These are phyloP conservation scores for Bombus superbus DNA, from an alignment of 1,140 invertebrate species.

Conservation along the genomic window DNA sequence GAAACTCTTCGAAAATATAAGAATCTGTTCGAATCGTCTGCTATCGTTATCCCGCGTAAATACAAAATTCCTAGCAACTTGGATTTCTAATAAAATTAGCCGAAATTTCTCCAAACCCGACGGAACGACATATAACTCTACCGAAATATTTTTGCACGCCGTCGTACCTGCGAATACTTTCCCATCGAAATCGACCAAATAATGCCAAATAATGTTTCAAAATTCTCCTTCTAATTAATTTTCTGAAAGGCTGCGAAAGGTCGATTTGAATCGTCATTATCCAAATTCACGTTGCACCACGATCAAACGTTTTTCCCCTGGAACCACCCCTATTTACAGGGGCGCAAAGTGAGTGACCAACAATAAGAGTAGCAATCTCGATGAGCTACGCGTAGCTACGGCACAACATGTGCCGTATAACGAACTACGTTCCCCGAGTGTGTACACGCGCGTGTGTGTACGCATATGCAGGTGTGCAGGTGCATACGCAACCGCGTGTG, in stretches of 20 bases:
- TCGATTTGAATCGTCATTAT: background rate
- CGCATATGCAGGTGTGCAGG: slow-evolving; percentile 15
- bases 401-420: slow-evolving; percentile 32
- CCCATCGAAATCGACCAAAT: too few species aligned
- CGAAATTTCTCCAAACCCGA: too few species aligned
- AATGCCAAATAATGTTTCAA: too few species aligned
- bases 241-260: too few species aligned
- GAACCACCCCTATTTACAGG: slow-evolving; percentile 20
- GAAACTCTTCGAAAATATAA: too few species aligned
- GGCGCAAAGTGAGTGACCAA: slow-evolving; percentile 19
- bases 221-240: too few species aligned
- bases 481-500: slow-evolving; percentile 16
- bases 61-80: background rate
- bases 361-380: slow-evolving; percentile 43
- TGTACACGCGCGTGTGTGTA: background rate
- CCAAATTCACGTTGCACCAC: background rate
- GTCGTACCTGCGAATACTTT: too few species aligned
- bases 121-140: too few species aligned
- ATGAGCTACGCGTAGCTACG: slow-evolving; percentile 25
- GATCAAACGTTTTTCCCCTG: background rate
- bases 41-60: too few species aligned
- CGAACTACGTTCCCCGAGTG: background rate
- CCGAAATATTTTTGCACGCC: too few species aligned
- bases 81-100: too few species aligned
- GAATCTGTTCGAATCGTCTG: too few species aligned